Conservation (phyloP, 1,140 invertebrate species). For the Laupala kohalensis region DNA sequence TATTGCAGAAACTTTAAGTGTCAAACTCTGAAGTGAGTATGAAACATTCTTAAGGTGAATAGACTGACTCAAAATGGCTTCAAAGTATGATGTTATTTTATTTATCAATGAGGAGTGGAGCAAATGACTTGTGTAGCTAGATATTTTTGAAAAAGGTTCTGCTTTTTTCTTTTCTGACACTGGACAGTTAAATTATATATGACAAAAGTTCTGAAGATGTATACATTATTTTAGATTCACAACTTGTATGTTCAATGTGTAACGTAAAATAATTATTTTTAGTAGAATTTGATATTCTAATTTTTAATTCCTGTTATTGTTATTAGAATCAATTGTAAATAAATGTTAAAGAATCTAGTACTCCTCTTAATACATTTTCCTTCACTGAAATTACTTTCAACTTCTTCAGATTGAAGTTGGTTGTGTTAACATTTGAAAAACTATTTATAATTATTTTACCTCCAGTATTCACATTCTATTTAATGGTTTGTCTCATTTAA, state of each 20-base stretch:
- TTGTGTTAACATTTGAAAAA: not conserved
- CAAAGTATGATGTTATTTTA: not conserved
- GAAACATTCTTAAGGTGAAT: not conserved
- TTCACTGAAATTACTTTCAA: not conserved
- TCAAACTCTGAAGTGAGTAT: no score
- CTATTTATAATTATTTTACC: slow-evolving; percentile 7
- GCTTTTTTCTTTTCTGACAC: not conserved
- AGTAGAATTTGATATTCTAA: not conserved
- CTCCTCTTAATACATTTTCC: not conserved
- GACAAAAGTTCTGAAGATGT: no score
- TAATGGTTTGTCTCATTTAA: slow-evolving; percentile 7
- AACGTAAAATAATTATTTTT: not conserved
- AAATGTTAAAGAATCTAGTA: not conserved
- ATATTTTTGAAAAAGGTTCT: not conserved
- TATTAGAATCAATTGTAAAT: not conserved
- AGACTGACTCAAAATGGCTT: not conserved
- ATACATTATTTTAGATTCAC: not conserved
- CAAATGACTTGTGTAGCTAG: not conserved
- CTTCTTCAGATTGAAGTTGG: not conserved
- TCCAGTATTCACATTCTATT: slow-evolving; percentile 11
- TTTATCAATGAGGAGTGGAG: not conserved
- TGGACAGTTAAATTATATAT: not conserved
- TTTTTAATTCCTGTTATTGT: not conserved
- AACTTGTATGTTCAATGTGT: not conserved
- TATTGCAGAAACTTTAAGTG: no score